A percentile compares a stretch with the other conserved stretches of the same genome.
phyloP scores from a whole-genome alignment of 1,140 invertebrate genomes.

The Pseudachorutes palmiensis region DNA sequence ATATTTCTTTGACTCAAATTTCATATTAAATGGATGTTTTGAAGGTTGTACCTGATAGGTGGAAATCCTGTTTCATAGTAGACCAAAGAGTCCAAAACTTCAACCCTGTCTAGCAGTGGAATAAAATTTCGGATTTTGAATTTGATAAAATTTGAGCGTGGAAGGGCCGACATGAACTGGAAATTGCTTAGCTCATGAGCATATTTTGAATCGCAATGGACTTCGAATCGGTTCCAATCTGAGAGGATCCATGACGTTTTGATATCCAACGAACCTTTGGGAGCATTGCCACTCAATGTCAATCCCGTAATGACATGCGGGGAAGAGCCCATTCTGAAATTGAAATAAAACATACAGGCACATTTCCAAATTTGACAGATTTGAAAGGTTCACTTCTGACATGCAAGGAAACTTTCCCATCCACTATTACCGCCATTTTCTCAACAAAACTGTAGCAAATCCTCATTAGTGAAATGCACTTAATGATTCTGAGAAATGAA shows the following conservation, averaged over 20 bases:
- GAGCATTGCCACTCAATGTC: slow-evolving; percentile 21
- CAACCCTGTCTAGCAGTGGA: slow-evolving; percentile 20
- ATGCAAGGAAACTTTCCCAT: too few relatives aligned
- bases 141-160: slow-evolving; percentile 22
- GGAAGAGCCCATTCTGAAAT: slow-evolving; percentile 23
- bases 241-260: slow-evolving; percentile 21
- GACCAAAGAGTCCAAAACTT: slow-evolving; percentile 23
- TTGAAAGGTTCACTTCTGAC: too few relatives aligned
- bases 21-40: too few relatives aligned
- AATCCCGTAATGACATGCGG: slow-evolving; percentile 20
- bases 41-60: slow-evolving; percentile 18
- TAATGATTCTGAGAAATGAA: too few relatives aligned
- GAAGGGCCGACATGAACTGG: slow-evolving; percentile 12
- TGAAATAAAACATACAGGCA: neutral
- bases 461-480: too few relatives aligned
- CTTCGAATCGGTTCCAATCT: slow-evolving; percentile 32
- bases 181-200: neutral
- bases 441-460: too few relatives aligned
- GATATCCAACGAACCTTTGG: slow-evolving; percentile 24
- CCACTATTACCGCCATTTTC: too few relatives aligned
- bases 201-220: slow-evolving; percentile 22
- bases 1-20: too few relatives aligned
- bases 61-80: slow-evolving; percentile 17
- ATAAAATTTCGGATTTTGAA: slow-evolving; percentile 30
- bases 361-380: too few relatives aligned